Base-by-base conservation (phyloP, 2,888 invertebrate genomes). In the Microctonus aethiopoides region DNA sequence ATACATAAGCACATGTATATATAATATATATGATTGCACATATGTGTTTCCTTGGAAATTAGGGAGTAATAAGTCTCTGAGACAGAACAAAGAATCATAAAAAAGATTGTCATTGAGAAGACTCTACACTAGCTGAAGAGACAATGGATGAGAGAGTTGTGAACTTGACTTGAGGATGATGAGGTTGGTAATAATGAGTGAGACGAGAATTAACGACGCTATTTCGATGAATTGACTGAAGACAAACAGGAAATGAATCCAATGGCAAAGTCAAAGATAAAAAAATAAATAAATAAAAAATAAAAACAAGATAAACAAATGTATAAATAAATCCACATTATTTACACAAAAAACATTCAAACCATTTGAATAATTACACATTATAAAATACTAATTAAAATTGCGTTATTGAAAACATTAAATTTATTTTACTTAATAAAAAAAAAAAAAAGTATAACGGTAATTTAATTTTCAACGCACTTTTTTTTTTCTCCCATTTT, bases 131-230 rank as follows among this genome's bases (percentile, higher is more conserved):
- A 46, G 16, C 46, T 46, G 62, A 67, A 6, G 39, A 71, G 73
- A 82, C 82, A 82, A 82, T 81, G 81, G 46, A 81, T 81, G 82
- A 76, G 82, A 82, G 72, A 80, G 78, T 75, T 74, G 77, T 81
- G 82, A 82, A 82, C 82, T 82, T 82, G 81, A 81, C 46, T 46
- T 46, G n/a, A n/a, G 46, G 16, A n/a, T 46, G 46, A 46, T 46
- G 46, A n/a, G 16, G 3, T n/a, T 46, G 16, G 16, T n/a, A 7
- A 46, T 46, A 16, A 41, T 13, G 13, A n/a, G 13, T n/a, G n/a
- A 46, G 7, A 46, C n/a, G 16, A 46, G 46, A 7, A 16, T 46
- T 46, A 46, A 46, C 46, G 7, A 46, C 6, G 16, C 16, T 46
- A n/a, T n/a, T 46, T 1, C 16, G 16, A 16, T 46, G 46, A 16